These are phyloP conservation scores for Gastracanthus pulcherrimus DNA, from an alignment of 2,888 invertebrate genomes.

Conservation along the genomic window DNA sequence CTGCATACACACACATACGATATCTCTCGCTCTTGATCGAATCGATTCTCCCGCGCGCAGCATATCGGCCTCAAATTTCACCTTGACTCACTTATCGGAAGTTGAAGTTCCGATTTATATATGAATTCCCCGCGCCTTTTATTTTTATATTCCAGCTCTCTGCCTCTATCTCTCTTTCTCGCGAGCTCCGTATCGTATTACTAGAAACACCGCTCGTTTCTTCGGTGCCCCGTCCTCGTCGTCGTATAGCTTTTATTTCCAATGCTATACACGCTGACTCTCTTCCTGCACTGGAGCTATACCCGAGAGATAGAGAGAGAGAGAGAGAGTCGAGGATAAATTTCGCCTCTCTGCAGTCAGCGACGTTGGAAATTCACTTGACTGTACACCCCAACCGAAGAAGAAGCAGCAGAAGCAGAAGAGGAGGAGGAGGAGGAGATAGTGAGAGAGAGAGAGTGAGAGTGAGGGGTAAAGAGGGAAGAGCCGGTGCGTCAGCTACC, in stretches of 20 bases:
- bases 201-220: slow-evolving; percentile 51
- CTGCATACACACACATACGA: too few relatives aligned
- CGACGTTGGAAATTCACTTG: slow-evolving; percentile 47
- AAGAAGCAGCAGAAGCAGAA: too few relatives aligned
- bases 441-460: slow-evolving; percentile 36
- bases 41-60: too few relatives aligned
- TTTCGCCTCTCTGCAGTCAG: slow-evolving; percentile 18
- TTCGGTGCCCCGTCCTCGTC: slow-evolving; percentile 21
- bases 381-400: slow-evolving; percentile 8
- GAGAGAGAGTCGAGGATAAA: slow-evolving; percentile 32
- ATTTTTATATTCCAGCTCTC: slow-evolving; percentile 34
- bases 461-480: background rate
- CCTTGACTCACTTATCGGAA: slow-evolving; percentile 51
- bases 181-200: slow-evolving; percentile 40
- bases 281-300: background rate
- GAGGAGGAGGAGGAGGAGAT: slow-evolving; percentile 34
- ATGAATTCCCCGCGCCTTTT: background rate
- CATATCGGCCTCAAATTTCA: slow-evolving; percentile 32
- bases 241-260: too few relatives aligned
- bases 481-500: slow-evolving; percentile 75
- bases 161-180: slow-evolving; percentile 33
- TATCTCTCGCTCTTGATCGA: background rate
- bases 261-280: background rate
- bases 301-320: too few relatives aligned
- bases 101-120: slow-evolving; percentile 33